Conservation (phyloP, 2,797 vertebrate genomes). For the Paramormyrops hopkinsi region DNA sequence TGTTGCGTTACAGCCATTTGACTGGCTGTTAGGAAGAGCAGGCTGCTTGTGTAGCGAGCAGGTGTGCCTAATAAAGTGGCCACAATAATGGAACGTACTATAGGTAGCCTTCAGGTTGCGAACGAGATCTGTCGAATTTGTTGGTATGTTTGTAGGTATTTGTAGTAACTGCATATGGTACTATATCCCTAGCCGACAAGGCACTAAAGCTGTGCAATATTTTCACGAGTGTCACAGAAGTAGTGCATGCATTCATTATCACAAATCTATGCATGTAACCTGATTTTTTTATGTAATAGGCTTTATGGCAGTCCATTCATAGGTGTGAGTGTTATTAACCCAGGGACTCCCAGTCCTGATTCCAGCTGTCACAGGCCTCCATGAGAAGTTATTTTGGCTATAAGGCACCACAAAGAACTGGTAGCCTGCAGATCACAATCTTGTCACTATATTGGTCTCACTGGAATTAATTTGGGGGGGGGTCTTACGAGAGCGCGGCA, state of each 20-base stretch:
- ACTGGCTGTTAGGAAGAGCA: not conserved
- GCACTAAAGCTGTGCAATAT: not conserved
- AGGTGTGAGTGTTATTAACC: not conserved
- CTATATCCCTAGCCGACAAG: not conserved
- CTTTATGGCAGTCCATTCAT: not conserved
- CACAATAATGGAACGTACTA: not conserved
- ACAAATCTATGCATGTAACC: not conserved
- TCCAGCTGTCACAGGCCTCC: not conserved
- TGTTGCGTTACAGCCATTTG: not conserved
- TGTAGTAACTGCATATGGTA: not conserved
- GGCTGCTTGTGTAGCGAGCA: not conserved
- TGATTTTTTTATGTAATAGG: not conserved
- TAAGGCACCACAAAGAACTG: not conserved
- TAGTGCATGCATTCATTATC: not conserved
- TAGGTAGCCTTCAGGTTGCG: not conserved
- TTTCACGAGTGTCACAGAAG: not conserved
- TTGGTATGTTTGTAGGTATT: not conserved
- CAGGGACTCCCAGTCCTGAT: not conserved
- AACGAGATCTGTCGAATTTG: not conserved
- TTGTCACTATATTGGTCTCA: not conserved
- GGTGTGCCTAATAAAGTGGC: not conserved
- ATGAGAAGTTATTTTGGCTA: not conserved
- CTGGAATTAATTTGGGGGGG: not conserved
- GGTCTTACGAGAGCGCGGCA: constrained; percentile 56
- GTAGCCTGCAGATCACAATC: not conserved